Percentiles rank a stretch among this genome's conserved stretches.
Evolutionary conservation across 2,888 invertebrate genomes (phyloP).

Genomic region (Euclidia mi): DNA sequence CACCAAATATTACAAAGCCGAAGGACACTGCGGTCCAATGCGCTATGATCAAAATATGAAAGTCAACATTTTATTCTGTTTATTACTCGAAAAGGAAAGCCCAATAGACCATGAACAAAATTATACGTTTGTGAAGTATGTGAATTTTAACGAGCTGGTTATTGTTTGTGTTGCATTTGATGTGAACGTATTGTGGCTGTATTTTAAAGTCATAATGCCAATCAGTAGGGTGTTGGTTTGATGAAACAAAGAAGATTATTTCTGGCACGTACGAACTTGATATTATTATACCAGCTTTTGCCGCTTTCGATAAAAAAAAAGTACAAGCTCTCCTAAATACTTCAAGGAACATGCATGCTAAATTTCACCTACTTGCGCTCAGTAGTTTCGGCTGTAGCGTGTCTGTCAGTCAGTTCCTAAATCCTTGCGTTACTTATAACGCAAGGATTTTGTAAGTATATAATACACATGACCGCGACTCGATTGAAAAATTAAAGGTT

Average conservation of each 20-base stretch:
- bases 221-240: background rate
- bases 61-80: slow-evolving; percentile 17
- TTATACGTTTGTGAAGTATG: slow-evolving; percentile 34
- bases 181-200: background rate
- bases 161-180: background rate
- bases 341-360: no score
- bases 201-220: background rate
- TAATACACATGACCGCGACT: no score
- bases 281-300: no score
- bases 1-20: slow-evolving; percentile 3
- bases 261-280: no score
- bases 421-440: no score
- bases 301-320: no score
- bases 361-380: no score
- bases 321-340: no score
- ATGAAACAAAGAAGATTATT: background rate
- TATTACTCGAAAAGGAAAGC: slow-evolving; percentile 48
- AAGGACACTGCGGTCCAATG: background rate
- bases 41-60: slow-evolving; percentile 4
- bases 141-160: slow-evolving; percentile 31
- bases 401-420: no score
- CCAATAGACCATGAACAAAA: slow-evolving; percentile 37
- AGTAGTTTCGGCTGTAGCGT: no score
- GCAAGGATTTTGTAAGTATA: no score
- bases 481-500: no score